Conservation (phyloP, 2,113 vertebrate genomes). For the Pelvicachromis taeniatus region DNA sequence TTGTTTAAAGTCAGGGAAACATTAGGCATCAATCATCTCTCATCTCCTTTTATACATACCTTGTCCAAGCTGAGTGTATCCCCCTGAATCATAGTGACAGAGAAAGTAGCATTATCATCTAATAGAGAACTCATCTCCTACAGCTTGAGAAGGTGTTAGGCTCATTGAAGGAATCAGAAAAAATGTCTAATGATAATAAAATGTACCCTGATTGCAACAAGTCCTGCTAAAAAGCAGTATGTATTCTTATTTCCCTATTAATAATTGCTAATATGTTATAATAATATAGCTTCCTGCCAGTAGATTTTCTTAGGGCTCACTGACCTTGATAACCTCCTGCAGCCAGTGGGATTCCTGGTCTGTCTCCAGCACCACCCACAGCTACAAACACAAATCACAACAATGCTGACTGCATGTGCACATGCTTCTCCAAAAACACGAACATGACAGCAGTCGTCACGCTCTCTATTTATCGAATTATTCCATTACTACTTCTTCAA, state of each 20-base stretch:
- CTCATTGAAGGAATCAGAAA: neutral
- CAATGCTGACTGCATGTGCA: neutral
- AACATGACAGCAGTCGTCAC: neutral
- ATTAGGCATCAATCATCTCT: neutral
- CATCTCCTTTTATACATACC: slow-evolving; percentile 41
- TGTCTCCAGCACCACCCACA: slow-evolving; percentile 33
- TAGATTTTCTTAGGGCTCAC: neutral
- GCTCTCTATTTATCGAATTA: neutral
- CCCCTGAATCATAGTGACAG: slow-evolving; percentile 43
- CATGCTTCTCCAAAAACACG: neutral
- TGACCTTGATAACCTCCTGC: slow-evolving; percentile 54
- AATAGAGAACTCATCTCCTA: neutral
- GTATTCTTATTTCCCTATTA: neutral
- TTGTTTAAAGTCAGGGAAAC: neutral
- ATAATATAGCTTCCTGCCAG: neutral
- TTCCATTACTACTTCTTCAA: neutral
- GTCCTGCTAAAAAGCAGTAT: neutral
- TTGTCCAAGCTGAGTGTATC: slow-evolving; percentile 39
- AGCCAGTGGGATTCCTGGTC: slow-evolving; percentile 58
- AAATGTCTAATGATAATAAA: neutral
- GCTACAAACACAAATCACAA: neutral
- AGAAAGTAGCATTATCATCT: slow-evolving; percentile 28
- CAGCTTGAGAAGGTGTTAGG: neutral
- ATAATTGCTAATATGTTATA: neutral
- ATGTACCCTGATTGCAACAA: neutral